Base-by-base conservation (phyloP, 2,113 vertebrate genomes). In the Tachuris rubrigastra region DNA sequence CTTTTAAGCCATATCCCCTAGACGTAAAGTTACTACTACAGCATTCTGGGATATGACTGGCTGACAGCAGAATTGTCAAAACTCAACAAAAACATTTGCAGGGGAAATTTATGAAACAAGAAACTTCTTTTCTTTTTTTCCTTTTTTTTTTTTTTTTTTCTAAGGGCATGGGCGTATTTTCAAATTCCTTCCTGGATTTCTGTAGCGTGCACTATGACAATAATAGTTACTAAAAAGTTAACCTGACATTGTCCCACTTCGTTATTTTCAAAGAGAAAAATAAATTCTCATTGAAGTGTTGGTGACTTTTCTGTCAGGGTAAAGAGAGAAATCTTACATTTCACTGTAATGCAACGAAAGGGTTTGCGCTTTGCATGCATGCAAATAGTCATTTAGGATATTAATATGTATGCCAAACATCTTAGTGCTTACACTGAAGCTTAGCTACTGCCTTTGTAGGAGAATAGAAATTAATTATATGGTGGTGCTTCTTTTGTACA, bases 351-450 rank as follows among this genome's bases (percentile, higher is more conserved):
- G 82, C 97, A 97, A 97, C 83, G 93, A 97, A 98, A 98, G 97
- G 97, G 96, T 97, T 97, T 97, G 91, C 69, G 79, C 91, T 95
- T 96, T 90, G 79, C 93, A 94, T 97, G 98, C 97, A 97, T 97
- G 98, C 94, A 52, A 89, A 68, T 91, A 87, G 84, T 81, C 93
- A 78, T n/a, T 87, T 93, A 94, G 85, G 59, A 59, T 63, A 60
- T 93, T 96, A 96, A 83, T 87, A 87, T 47, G 47, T 95, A 55
- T 93, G 79, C 68, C 69, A 94, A 77, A 81, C 76, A 87, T 92
- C 59, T 93, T 90, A 88, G 75, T 92, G 85, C 75, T 96, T 86
- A 87, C 52, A 80, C 39, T 94, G 90, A 95, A 93, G 75, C 60
- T 95, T 96, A 97, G 83, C 71, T 96, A 59, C 52, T 95, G 49